Conservation (phyloP, 1,140 invertebrate genomes). For the Zelostemma sp. region DNA sequence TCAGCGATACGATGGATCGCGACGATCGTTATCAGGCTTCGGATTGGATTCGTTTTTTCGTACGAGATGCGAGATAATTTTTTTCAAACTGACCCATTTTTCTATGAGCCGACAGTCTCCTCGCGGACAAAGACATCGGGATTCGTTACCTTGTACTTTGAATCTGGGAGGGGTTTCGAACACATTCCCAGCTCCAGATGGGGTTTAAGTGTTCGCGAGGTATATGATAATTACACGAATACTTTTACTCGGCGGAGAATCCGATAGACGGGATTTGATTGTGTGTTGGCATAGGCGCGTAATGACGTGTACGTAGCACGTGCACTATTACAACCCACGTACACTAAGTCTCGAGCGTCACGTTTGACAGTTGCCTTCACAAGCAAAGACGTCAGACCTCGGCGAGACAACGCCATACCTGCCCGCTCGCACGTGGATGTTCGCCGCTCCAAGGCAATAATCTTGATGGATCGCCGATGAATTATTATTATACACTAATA, state of each 20-base stretch:
- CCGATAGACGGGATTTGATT: slow-evolving; percentile 29
- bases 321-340: slow-evolving; percentile 46
- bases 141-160: slow-evolving; percentile 49
- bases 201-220: slow-evolving; percentile 18
- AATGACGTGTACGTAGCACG: slow-evolving; percentile 48
- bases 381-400: slow-evolving; percentile 24
- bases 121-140: slow-evolving; percentile 41
- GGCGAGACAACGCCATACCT: slow-evolving; percentile 25
- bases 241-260: slow-evolving; percentile 43
- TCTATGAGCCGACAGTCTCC: slow-evolving; percentile 1
- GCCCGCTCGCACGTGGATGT: slow-evolving; percentile 25
- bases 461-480: slow-evolving; percentile 53
- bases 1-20: not conserved
- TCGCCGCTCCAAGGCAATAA: slow-evolving; percentile 41
- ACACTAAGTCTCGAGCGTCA: slow-evolving; percentile 11
- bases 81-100: not conserved
- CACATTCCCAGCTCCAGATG: slow-evolving; percentile 22
- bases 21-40: no score
- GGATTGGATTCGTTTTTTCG: not conserved
- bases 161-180: slow-evolving; percentile 41
- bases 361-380: slow-evolving; percentile 35
- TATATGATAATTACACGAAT: slow-evolving; percentile 36
- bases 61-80: not conserved
- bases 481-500: slow-evolving; percentile 41
- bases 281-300: slow-evolving; percentile 42